Evolutionary conservation across 2,888 invertebrate genomes (phyloP).

Genomic region (Thera britannica): DNA sequence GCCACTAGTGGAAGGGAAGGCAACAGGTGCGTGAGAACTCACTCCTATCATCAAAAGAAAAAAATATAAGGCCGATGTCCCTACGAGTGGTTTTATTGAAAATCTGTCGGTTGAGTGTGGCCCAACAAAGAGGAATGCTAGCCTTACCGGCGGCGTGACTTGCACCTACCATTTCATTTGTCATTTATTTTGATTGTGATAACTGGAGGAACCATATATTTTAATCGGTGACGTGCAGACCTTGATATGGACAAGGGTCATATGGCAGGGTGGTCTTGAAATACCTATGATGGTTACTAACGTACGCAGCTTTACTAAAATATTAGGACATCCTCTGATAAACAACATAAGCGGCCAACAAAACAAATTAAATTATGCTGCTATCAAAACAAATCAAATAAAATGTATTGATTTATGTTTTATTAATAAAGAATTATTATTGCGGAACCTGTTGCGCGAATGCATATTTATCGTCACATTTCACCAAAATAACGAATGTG

Average conservation of each 20-base stretch:
- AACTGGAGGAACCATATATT: constrained; percentile 64
- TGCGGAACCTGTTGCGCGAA: no score
- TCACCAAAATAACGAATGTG: no score
- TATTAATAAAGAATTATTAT: no score
- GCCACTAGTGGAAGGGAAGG: constrained; percentile 29
- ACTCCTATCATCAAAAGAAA: constrained; percentile 55
- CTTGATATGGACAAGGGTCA: constrained; percentile 17
- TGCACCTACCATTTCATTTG: constrained; percentile 82
- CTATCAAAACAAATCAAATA: no score
- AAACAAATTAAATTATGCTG: no score
- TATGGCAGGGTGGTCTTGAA: constrained; percentile 30
- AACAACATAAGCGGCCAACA: no score
- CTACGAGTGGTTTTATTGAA: constrained; percentile 76
- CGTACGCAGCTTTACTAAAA: not conserved
- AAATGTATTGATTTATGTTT: no score
- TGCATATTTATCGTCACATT: no score
- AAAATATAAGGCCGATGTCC: constrained; percentile 68
- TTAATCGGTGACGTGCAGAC: constrained; percentile 48
- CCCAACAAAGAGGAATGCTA: constrained; percentile 70
- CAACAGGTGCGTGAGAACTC: constrained; percentile 80
- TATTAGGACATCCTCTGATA: not conserved
- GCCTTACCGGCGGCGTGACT: constrained; percentile 70
- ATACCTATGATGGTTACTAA: not conserved
- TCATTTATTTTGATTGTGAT: constrained; percentile 86
- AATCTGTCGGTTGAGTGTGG: constrained; percentile 68